Percentiles rank a stretch among this genome's conserved stretches.
These are phyloP conservation scores for Chloropsis cyanopogon DNA, from an alignment of 2,113 vertebrate genomes.

Conservation along the genomic window DNA sequence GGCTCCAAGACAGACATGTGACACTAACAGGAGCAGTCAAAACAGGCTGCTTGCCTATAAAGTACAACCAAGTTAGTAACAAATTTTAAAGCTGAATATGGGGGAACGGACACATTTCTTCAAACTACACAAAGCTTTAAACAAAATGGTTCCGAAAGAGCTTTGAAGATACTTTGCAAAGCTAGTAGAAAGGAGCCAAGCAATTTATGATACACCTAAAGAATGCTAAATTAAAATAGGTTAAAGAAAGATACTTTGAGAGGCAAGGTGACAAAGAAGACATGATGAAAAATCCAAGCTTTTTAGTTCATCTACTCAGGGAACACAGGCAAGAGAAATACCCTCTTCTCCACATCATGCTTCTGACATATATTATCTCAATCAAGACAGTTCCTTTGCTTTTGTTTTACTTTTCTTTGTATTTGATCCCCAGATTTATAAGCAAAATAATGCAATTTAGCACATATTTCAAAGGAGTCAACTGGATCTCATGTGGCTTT, in stretches of 20 bases:
- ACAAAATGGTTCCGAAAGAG: neutral
- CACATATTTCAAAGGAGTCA: neutral
- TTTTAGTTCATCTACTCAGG: neutral
- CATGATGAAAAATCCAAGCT: neutral
- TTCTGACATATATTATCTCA: neutral
- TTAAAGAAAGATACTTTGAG: neutral
- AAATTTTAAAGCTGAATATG: neutral
- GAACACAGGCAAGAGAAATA: neutral
- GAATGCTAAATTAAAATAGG: neutral
- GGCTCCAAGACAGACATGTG: neutral
- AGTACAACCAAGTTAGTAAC: neutral
- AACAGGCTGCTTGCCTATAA: neutral
- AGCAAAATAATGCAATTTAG: neutral
- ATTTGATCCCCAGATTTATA: neutral
- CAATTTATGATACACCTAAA: neutral
- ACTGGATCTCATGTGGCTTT: slow-evolving; percentile 9
- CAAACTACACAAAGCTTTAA: neutral
- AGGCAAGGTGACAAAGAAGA: neutral
- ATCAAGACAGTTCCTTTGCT: neutral
- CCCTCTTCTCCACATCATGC: neutral
- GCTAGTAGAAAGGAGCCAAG: neutral
- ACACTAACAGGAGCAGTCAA: neutral
- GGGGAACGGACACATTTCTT: neutral
- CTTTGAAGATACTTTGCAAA: neutral
- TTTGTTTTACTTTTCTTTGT: neutral